A percentile compares a stretch with the other conserved stretches of the same genome.
Conservation (phyloP, 2,888 invertebrate genomes). For the Cacoxenus indagator region DNA sequence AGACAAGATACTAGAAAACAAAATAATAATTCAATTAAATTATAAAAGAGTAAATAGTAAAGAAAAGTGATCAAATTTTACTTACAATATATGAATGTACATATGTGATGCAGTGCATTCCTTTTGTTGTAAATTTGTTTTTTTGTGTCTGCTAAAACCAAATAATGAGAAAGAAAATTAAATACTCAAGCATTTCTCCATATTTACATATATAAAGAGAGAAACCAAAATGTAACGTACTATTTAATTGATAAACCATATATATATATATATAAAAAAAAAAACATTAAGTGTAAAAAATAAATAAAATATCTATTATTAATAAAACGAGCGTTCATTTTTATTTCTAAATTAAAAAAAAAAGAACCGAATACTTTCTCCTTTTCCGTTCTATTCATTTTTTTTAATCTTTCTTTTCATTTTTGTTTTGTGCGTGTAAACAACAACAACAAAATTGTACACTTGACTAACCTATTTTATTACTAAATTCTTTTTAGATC, state of each 20-base stretch:
- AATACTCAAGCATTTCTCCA: background rate
- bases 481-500: constrained; percentile 69
- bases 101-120: too few species aligned
- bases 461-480: constrained; percentile 69
- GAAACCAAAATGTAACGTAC: constrained; percentile 57
- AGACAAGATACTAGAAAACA: background rate
- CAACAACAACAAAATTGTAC: constrained; percentile 38
- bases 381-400: constrained; percentile 26
- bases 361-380: too few species aligned
- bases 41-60: constrained; percentile 20
- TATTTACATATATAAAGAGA: constrained; percentile 26
- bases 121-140: constrained; percentile 34
- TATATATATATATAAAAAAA: too few species aligned
- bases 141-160: background rate
- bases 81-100: constrained; percentile 20
- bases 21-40: background rate
- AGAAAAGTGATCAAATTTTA: constrained; percentile 39
- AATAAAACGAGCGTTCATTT: too few species aligned
- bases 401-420: constrained; percentile 34
- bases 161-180: background rate
- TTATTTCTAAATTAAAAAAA: too few species aligned
- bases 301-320: too few species aligned
- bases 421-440: constrained; percentile 21
- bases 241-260: constrained; percentile 39
- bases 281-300: too few species aligned